Evolutionary conservation across 2,797 vertebrate genomes (phyloP), one percentile per base, ranked within the genome.

Genomic region (Eulemur albifrons): DNA sequence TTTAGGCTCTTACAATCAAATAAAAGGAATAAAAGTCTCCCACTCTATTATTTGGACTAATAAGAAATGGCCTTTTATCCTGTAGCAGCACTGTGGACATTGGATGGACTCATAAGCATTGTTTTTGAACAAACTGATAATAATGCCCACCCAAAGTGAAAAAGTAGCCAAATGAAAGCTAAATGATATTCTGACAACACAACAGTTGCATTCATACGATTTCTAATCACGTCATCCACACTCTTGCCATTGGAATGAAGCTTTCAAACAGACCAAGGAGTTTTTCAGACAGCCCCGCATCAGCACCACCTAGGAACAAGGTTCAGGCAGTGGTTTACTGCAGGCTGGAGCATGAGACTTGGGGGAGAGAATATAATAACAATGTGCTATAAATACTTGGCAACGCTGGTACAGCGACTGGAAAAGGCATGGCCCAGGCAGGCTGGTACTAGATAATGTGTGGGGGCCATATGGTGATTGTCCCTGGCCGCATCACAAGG

Each of bases 171-270:
- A 98, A 85, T 90, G 89, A 92, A 82, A 90, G 92, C 94, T 93
- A 98, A 98, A 89, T 92, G 87, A 92, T 93, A 93, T 97, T 95
- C 81, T 95, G 90, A 94, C 30, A 91, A 89, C 93, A 97, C 86
- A 98, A 94, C 89, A 88, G 86, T 98, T 98, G 91, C 95, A 97
- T 96, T 97, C 93, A 93, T 57, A 43, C 96, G 80, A 97, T 97
- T 98, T 92, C 95, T 98, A 95, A 97, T 98, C 97, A 96, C 81
- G 18, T 97, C 97, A 97, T 97, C 96, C 97, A 90, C 92, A 92
- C 95, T 95, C 94, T 84, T 93, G 95, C 97, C 97, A 94, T 85
- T 92, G 96, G 95, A 88, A 97, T 97, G 88, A 96, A 97, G 95
- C 95, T 98, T 98, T 96, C 97, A 98, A 98, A 90, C 75, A 97